Evolutionary conservation across 2,113 vertebrate species (phyloP).

Genomic region (Nematolebias whitei): DNA sequence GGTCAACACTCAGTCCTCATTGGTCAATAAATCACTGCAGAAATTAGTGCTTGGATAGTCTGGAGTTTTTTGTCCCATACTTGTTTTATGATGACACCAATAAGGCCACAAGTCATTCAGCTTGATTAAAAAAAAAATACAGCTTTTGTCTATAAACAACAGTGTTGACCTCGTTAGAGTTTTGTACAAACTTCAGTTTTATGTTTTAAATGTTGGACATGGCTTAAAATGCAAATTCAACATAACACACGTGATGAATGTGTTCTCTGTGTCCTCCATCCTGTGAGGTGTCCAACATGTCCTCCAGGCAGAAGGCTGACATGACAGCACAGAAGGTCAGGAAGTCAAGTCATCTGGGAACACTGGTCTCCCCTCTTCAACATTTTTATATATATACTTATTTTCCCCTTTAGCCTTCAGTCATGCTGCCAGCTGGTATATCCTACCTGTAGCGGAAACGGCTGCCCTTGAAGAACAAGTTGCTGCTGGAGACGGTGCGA

Average conservation of each 20-base stretch:
- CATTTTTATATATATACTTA: conserved; percentile 25
- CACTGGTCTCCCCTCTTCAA: conserved; percentile 29
- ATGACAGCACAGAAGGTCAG: conserved; percentile 44
- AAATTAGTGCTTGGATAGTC: neutral
- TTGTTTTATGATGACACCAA: neutral
- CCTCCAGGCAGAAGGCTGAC: conserved; percentile 33
- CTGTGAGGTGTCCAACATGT: conserved; percentile 27
- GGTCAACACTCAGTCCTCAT: neutral
- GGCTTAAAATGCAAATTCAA: neutral
- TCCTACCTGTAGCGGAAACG: conserved; percentile 95
- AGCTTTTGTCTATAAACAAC: no score
- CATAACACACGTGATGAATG: neutral
- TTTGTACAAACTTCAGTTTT: no score
- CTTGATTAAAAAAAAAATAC: no score
- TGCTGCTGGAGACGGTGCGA: conserved; percentile 96
- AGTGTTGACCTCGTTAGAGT: no score
- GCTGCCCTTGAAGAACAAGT: conserved; percentile 98
- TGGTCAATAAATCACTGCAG: neutral
- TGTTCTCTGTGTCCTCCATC: conserved; percentile 30
- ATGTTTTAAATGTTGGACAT: no score
- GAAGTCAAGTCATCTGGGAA: conserved; percentile 45
- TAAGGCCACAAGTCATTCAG: no score
- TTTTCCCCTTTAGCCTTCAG: conserved; percentile 57
- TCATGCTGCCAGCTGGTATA: conserved; percentile 38
- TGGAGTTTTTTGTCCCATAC: no score